phyloP scores from a whole-genome alignment of 2,797 vertebrate genomes.

The Falco peregrinus region DNA sequence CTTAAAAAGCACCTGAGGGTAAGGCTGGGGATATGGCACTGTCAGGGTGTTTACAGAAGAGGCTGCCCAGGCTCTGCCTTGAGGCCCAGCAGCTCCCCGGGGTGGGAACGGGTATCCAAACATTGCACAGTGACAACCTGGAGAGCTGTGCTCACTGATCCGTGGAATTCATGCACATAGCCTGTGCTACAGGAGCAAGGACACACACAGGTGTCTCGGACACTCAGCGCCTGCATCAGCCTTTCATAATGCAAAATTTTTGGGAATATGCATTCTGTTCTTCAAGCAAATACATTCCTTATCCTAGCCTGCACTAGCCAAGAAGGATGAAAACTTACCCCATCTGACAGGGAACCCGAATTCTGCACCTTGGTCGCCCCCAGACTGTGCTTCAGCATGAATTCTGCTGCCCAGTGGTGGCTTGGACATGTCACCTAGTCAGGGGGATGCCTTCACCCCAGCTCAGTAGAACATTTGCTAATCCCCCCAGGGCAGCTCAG shows the following conservation, averaged over 20 bases:
- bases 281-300: neutral
- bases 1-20: neutral
- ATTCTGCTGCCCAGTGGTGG: neutral
- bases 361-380: neutral
- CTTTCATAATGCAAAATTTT: neutral
- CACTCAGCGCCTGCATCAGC: neutral
- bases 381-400: neutral
- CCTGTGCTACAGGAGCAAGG: accelerated
- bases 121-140: neutral
- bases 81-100: neutral
- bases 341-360: neutral
- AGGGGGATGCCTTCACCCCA: neutral
- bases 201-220: neutral
- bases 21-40: no score
- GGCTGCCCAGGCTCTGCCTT: neutral
- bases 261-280: neutral
- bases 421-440: neutral
- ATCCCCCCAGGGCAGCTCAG: neutral
- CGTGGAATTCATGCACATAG: accelerated
- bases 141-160: neutral
- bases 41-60: neutral
- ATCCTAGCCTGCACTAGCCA: neutral
- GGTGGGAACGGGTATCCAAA: neutral
- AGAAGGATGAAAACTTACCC: neutral
- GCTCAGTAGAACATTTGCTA: neutral